Conservation (phyloP, 2,888 invertebrate genomes). For the Heliconius charithonia region DNA sequence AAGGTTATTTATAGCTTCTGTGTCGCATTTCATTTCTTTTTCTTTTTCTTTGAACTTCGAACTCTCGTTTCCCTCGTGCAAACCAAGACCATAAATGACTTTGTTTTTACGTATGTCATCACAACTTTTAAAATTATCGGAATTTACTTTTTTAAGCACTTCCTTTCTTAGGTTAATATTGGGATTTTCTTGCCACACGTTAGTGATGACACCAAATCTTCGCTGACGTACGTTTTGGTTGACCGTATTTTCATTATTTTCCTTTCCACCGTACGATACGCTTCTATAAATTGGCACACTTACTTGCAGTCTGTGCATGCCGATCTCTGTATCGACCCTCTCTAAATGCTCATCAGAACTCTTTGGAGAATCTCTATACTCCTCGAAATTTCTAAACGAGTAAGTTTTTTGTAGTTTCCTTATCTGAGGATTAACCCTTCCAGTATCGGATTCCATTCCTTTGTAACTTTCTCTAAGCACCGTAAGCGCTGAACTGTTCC, state of each 20-base stretch:
- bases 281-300: slow-evolving; percentile 55
- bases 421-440: slow-evolving; percentile 64
- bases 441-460: slow-evolving; percentile 59
- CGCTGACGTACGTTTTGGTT: slow-evolving; percentile 55
- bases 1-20: slow-evolving; percentile 49
- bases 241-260: slow-evolving; percentile 43
- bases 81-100: slow-evolving; percentile 39
- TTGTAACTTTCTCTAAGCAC: slow-evolving; percentile 69
- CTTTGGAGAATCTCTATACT: slow-evolving; percentile 55
- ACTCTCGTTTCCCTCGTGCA: slow-evolving; percentile 42
- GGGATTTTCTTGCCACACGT: slow-evolving; percentile 56
- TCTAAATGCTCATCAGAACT: slow-evolving; percentile 51
- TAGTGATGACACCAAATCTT: slow-evolving; percentile 57
- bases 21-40: slow-evolving; percentile 45
- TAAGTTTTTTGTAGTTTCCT: slow-evolving; percentile 68
- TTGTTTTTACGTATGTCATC: slow-evolving; percentile 57
- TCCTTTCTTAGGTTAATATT: slow-evolving; percentile 64
- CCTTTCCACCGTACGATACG: slow-evolving; percentile 55
- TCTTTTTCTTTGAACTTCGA: slow-evolving; percentile 46
- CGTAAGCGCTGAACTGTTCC: slow-evolving; percentile 60
- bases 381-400: slow-evolving; percentile 57
- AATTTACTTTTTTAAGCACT: slow-evolving; percentile 61
- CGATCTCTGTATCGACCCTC: slow-evolving; percentile 51
- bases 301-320: slow-evolving; percentile 35
- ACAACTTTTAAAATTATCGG: slow-evolving; percentile 61